Base-by-base conservation (phyloP, 2,113 vertebrate species). In the Thamnaconus septentrionalis region DNA sequence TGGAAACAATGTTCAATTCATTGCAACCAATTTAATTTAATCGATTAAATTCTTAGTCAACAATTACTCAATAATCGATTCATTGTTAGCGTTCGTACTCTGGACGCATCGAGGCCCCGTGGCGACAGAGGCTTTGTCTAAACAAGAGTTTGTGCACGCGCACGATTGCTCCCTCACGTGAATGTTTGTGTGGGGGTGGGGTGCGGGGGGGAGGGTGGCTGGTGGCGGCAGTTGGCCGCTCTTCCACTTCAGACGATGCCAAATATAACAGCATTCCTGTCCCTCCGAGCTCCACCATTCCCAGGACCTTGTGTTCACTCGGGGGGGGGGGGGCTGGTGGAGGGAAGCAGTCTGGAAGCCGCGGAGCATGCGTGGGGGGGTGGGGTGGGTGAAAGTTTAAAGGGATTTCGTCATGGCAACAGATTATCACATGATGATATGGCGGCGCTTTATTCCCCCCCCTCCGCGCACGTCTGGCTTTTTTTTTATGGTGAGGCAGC, bases 231-330 rank as follows among this genome's bases (percentile, higher is more conserved):
- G 75, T 83, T 76, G 68, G 80, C 71, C 44, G 40, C 12, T 68
- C 61, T 54, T 64, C 62, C 46, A n/a, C 64, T 50, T 56, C 64
- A 12, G 46, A 69, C 79, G 72, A 79, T 75, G 70, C 76, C 86
- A 85, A 86, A 85, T 79, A 82, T 79, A 85, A 87, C 74, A 51
- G 69, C 83, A 76, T 85, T 88, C 84, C 84, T 82, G 71, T 75
- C 69, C 76, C 75, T 49, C 50, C 46, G 71, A 82, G 80, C 78
- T 75, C 69, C 73, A 64, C 52, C 64, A 76, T 88, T 89, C 88
- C 87, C 89, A 90, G 80, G 89, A 88, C 84, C 88, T 80, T 77
- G 64, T 76, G 71, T 73, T 78, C 64, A 50, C 61, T 6, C 18
- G 31, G 56, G 59, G 60, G 49, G 6, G 3, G 61, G 6, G 1